A percentile compares a stretch with the other conserved stretches of the same genome.
phyloP scores from a whole-genome alignment of 2,797 vertebrate species.

The Peromyscus melanophrys region DNA sequence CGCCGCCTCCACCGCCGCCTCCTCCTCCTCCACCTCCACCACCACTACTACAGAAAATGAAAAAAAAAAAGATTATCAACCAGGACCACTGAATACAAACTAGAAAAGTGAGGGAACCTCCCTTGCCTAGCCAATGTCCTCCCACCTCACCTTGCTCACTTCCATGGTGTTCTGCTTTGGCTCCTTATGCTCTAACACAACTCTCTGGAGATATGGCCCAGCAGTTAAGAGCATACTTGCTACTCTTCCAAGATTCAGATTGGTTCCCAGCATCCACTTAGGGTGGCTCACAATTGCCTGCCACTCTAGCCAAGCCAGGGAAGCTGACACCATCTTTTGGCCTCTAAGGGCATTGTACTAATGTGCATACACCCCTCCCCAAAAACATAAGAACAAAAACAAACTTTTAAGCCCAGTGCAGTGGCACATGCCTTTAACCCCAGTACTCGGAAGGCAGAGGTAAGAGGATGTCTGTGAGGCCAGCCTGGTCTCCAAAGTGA shows the following conservation, averaged over 20 bases:
- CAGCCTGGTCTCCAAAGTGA: background rate
- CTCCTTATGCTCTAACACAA: background rate
- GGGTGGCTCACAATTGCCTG: background rate
- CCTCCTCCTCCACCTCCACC: constrained; percentile 82
- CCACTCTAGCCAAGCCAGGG: background rate
- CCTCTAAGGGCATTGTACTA: background rate
- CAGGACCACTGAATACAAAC: constrained; percentile 21
- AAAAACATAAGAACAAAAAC: background rate
- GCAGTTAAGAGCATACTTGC: background rate
- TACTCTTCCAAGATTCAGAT: background rate
- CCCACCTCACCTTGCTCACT: background rate
- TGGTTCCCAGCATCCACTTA: background rate
- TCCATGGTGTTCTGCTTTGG: background rate
- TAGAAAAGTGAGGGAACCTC: background rate
- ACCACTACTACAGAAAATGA: constrained; percentile 84
- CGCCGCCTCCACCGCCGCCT: constrained; percentile 88
- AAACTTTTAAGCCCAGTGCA: background rate
- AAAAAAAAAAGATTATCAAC: background rate
- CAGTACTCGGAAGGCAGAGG: background rate
- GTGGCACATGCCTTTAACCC: background rate
- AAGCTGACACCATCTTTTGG: background rate
- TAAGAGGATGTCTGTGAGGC: background rate
- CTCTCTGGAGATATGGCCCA: background rate
- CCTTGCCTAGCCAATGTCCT: background rate
- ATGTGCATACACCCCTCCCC: background rate